These are phyloP conservation scores for Aerospiza tachiro DNA, from an alignment of 2,797 vertebrate species.

Conservation along the genomic window DNA sequence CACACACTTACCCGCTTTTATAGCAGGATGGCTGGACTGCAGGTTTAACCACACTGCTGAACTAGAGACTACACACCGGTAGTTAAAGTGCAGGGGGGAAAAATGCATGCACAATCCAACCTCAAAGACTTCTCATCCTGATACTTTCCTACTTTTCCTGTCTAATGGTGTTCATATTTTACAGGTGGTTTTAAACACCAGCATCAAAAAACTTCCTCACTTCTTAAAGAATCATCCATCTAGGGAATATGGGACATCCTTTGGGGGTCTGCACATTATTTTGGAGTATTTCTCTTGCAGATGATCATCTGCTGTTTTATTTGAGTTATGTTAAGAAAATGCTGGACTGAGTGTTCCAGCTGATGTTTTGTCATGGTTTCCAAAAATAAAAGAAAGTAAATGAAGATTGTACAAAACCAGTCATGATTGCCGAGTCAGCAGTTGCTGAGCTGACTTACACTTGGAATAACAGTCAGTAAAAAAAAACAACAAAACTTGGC, in stretches of 20 bases:
- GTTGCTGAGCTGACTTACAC: background rate
- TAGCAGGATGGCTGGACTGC: background rate
- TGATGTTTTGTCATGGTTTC: background rate
- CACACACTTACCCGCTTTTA: rapidly evolving
- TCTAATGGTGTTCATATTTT: background rate
- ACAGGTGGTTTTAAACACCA: background rate
- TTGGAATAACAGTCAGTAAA: background rate
- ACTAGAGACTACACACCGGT: background rate
- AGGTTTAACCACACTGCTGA: background rate
- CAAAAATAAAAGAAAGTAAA: conserved; percentile 12
- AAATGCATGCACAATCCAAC: background rate
- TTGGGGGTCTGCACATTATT: background rate
- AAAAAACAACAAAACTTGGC: background rate
- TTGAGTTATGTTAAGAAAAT: background rate
- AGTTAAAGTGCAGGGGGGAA: background rate
- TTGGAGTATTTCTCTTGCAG: background rate
- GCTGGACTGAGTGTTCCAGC: background rate
- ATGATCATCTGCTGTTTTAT: background rate
- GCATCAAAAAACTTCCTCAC: background rate
- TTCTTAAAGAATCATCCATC: background rate
- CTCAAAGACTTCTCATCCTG: background rate
- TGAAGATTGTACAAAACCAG: background rate
- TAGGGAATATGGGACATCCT: background rate
- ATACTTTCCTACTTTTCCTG: background rate
- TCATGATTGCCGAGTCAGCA: conserved; percentile 20